Percentiles rank a stretch among this genome's conserved stretches.
Conservation (phyloP, 2,888 invertebrate genomes). For the Perdita meconis region DNA sequence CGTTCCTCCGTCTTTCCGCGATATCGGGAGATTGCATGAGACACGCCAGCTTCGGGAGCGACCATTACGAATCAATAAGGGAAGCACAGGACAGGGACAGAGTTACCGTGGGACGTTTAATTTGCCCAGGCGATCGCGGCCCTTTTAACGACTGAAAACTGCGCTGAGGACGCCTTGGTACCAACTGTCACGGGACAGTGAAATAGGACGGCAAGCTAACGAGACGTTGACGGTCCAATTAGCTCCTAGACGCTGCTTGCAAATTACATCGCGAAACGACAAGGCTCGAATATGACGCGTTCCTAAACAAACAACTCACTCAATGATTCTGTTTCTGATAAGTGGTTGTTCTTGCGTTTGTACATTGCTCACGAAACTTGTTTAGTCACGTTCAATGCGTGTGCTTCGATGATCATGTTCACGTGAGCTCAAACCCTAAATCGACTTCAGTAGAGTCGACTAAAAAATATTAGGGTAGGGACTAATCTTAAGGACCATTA, state of each 20-base stretch:
- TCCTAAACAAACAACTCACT: conserved; percentile 1
- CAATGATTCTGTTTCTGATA: background rate
- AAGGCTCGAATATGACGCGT: conserved; percentile 1
- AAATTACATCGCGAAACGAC: conserved; percentile 34
- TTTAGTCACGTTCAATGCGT: background rate
- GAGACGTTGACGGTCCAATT: conserved; percentile 82
- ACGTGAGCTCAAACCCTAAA: too few species aligned
- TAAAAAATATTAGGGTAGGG: too few species aligned
- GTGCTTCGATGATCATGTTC: too few species aligned
- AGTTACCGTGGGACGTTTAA: conserved; percentile 78
- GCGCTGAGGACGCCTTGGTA: conserved; percentile 69
- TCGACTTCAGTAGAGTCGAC: too few species aligned
- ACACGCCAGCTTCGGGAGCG: conserved; percentile 68
- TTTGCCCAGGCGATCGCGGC: conserved; percentile 75
- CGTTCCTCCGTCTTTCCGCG: conserved; percentile 62
- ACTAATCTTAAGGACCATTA: too few species aligned
- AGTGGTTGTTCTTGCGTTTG: background rate
- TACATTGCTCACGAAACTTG: background rate
- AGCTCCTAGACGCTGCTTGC: conserved; percentile 76
- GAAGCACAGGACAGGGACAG: conserved; percentile 58
- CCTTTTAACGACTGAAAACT: conserved; percentile 63
- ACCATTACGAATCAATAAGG: conserved; percentile 73
- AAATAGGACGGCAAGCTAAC: conserved; percentile 73
- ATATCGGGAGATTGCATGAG: conserved; percentile 73
- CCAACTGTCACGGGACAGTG: conserved; percentile 77